Percentiles rank a stretch among this genome's conserved stretches.
These are phyloP conservation scores for Clarias fuscus DNA, from an alignment of 2,797 vertebrate species.

Conservation along the genomic window DNA sequence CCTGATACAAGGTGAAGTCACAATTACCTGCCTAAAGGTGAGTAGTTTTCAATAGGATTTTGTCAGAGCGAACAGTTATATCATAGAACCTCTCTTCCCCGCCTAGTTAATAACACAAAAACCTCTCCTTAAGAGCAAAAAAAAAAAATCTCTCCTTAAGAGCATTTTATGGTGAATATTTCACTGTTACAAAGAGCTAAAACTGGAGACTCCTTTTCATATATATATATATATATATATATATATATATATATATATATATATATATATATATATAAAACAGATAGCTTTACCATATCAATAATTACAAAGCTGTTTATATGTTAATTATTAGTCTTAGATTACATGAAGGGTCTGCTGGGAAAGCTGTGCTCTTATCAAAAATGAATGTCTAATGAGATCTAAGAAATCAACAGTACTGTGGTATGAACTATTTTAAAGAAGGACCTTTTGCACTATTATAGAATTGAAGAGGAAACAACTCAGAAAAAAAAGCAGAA, in stretches of 20 bases:
- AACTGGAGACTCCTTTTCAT: background rate
- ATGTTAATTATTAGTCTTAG: background rate
- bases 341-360: background rate
- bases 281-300: background rate
- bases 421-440: background rate
- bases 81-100: no score
- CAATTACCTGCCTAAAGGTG: background rate
- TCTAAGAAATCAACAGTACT: background rate
- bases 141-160: background rate
- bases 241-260: background rate
- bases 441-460: background rate
- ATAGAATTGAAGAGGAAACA: background rate
- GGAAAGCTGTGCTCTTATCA: background rate
- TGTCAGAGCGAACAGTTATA: background rate
- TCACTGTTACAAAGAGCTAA: background rate
- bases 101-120: background rate
- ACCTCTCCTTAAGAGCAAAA: no score
- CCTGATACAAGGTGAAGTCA: background rate
- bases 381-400: background rate
- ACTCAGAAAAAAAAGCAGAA: background rate
- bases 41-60: background rate
- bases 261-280: background rate
- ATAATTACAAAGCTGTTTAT: background rate
- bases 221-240: background rate
- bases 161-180: background rate